These are phyloP conservation scores for Tragelaphus oryx DNA, from an alignment of 2,797 vertebrate genomes.

Conservation along the genomic window DNA sequence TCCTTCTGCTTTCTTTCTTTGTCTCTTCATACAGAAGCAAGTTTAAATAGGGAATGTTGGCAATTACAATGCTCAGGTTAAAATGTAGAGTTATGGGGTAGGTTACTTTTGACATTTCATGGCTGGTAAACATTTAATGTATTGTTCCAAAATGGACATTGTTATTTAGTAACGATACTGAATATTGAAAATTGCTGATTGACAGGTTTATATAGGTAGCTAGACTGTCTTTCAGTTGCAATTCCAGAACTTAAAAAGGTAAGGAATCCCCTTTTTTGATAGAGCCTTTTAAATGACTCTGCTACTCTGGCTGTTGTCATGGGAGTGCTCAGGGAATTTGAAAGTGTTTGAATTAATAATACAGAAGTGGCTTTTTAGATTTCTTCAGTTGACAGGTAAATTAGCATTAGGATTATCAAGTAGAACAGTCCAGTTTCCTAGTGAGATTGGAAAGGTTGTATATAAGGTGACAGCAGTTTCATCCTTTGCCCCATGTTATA, in stretches of 20 bases:
- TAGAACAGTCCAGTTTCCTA: neutral
- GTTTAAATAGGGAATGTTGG: neutral
- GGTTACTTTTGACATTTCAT: neutral
- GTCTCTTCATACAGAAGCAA: neutral
- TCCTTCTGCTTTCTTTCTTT: constrained; percentile 5
- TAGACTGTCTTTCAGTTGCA: neutral
- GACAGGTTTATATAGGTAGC: neutral
- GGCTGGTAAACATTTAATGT: neutral
- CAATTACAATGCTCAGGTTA: neutral
- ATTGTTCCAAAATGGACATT: neutral
- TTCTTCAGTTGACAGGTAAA: neutral
- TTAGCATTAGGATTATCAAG: neutral
- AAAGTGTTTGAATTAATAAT: neutral
- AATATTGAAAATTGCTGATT: neutral
- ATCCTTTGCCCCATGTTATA: neutral
- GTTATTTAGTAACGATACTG: neutral
- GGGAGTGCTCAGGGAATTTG: constrained; percentile 34
- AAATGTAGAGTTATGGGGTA: neutral
- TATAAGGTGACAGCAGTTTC: neutral
- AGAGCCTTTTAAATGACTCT: neutral
- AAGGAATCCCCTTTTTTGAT: neutral
- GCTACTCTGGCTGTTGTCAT: neutral
- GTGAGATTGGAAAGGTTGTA: neutral
- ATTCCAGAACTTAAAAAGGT: neutral
- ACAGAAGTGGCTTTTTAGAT: neutral